These are phyloP conservation scores for Cassiopea andromeda DNA, from an alignment of 30 jellyfish, hydroid and myxozoan genomes.

Conservation along the genomic window DNA sequence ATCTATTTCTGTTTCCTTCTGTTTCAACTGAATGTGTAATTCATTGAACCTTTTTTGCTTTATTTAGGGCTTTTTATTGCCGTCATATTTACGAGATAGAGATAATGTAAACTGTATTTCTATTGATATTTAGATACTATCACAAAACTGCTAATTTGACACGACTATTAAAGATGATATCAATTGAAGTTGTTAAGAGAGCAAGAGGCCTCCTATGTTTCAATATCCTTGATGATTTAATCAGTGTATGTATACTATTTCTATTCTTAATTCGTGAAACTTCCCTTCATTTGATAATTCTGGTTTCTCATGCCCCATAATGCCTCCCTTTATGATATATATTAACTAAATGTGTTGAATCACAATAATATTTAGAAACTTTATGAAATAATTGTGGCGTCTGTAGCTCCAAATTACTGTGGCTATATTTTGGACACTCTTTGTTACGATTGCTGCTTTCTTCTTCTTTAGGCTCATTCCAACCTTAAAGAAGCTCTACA, in stretches of 20 bases:
- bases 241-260: constrained; percentile 62
- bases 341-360: too few relatives aligned
- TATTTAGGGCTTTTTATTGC: too few relatives aligned
- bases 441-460: not conserved
- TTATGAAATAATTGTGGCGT: too few relatives aligned
- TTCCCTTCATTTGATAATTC: too few relatives aligned
- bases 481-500: constrained; percentile 74
- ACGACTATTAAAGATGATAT: constrained; percentile 71
- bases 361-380: too few relatives aligned
- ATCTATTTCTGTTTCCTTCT: too few relatives aligned
- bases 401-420: not conserved
- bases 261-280: too few relatives aligned
- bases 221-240: constrained; percentile 61
- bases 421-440: not conserved
- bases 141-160: constrained; percentile 57
- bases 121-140: constrained; percentile 47
- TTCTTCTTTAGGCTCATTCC: constrained; percentile 62
- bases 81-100: not conserved
- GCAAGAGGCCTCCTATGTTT: constrained; percentile 70
- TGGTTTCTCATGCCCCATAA: too few relatives aligned
- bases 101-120: not conserved
- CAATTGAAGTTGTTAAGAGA: constrained; percentile 71
- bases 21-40: too few relatives aligned
- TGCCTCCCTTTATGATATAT: too few relatives aligned
- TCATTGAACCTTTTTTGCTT: too few relatives aligned